phyloP scores from a whole-genome alignment of 2,888 invertebrate genomes.

The Drymonia ruficornis region DNA sequence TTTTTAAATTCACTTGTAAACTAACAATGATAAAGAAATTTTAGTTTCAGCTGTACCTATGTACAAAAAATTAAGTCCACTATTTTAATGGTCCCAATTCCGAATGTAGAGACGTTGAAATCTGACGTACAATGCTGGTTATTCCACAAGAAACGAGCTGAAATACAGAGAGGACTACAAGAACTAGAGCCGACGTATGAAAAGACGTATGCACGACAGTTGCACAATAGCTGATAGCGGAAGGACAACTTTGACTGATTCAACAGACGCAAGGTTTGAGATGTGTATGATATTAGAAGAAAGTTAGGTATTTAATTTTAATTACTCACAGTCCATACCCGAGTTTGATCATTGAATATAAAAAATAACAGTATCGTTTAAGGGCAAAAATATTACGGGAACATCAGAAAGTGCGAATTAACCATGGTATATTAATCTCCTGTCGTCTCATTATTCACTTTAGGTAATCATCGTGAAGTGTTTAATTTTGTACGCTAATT shows the following conservation, averaged over 20 bases:
- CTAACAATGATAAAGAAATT: too few species aligned
- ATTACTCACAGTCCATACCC: too few species aligned
- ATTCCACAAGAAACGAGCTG: background rate
- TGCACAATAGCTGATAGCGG: background rate
- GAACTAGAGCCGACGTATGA: background rate
- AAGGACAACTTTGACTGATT: too few species aligned
- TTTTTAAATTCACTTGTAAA: too few species aligned
- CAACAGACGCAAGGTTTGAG: too few species aligned
- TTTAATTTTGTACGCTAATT: constrained; percentile 9
- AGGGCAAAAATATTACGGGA: too few species aligned
- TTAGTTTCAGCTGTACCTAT: too few species aligned
- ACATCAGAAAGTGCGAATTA: background rate
- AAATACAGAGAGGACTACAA: background rate
- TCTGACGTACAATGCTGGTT: background rate
- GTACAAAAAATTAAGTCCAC: too few species aligned
- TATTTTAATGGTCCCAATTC: too few species aligned
- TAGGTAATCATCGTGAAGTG: constrained; percentile 5
- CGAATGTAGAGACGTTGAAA: background rate
- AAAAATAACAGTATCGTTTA: background rate
- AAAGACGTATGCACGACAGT: background rate
- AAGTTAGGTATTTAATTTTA: too few species aligned
- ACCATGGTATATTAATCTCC: background rate
- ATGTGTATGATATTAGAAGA: too few species aligned
- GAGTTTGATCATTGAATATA: background rate
- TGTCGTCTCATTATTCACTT: constrained; percentile 6